phyloP scores from a whole-genome alignment of 2,113 vertebrate species.

The Heterotis niloticus region DNA sequence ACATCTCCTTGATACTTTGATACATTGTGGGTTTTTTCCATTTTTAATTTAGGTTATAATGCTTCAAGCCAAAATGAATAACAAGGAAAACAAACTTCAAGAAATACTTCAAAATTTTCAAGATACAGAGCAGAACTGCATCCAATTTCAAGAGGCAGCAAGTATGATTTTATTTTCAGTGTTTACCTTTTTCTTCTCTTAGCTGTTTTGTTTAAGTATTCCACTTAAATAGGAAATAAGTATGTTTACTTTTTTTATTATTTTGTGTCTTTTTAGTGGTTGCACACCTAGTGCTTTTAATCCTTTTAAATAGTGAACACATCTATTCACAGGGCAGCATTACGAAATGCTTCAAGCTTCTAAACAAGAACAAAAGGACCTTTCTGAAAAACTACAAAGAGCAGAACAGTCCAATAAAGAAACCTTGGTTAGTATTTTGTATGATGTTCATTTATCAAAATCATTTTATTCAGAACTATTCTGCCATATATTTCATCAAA shows the following conservation, averaged over 20 bases:
- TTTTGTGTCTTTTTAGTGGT: not conserved
- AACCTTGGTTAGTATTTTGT: slow-evolving; percentile 60
- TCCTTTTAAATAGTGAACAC: not conserved
- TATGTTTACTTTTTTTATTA: not conserved
- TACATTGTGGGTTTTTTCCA: not conserved
- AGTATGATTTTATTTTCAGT: slow-evolving; percentile 59
- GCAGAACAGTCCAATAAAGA: slow-evolving; percentile 64
- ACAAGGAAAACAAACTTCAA: slow-evolving; percentile 68
- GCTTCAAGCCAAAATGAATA: slow-evolving; percentile 59
- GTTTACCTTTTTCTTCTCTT: not conserved
- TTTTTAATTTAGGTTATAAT: slow-evolving; percentile 55
- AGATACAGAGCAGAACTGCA: slow-evolving; percentile 63
- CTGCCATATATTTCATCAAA: not conserved
- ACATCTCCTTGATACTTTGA: too few relatives aligned
- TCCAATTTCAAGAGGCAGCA: slow-evolving; percentile 67
- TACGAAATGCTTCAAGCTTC: slow-evolving; percentile 64
- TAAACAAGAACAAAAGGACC: slow-evolving; percentile 58
- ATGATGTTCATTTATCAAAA: not conserved
- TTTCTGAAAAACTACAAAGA: slow-evolving; percentile 67
- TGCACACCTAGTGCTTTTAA: not conserved
- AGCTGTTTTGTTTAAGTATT: not conserved
- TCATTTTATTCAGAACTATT: not conserved
- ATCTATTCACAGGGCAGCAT: slow-evolving; percentile 62
- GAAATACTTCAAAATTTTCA: slow-evolving; percentile 63
- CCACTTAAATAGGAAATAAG: not conserved